Base-by-base conservation (phyloP, 2,888 invertebrate species). In the Drosophila ezoana region DNA sequence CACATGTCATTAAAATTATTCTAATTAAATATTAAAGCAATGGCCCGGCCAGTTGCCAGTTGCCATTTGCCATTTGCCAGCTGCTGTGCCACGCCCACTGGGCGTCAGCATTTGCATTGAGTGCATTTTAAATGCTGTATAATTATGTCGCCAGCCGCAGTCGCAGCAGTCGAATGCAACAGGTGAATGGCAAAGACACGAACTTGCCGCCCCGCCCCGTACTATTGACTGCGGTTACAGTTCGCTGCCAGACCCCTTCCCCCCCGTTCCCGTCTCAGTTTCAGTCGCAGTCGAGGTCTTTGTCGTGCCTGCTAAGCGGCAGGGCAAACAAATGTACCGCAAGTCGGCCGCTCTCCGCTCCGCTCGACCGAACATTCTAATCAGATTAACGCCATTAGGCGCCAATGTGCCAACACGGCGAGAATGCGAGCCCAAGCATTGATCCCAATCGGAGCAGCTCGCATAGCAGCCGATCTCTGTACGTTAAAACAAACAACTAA, bases 151-250 rank as follows among this genome's bases (percentile, higher is more conserved):
- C 62, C 54, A 56, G 33, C 23, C 28, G 28, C 28, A 44, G 20
- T 28, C 51, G 45, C 59, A 65, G 32, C 60, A 41, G 35, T 23
- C 62, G 49, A 44, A 49, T 61, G 60, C 62, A 74, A 63, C 72
- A 86, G 85, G 85, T 85, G 85, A 85, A 85, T 70, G 85, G 84
- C 85, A 79, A 77, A 77, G 72, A 81, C 83, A 84, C 87, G 86
- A 84, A 81, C 81, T 59, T n/a, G n/a, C n/a, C n/a, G n/a, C n/a
- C 47, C 44, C 48, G 49, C 52, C 47, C 44, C 37, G 23, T 51
- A 14, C 33, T 47, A 37, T 37, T 38, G 49, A 28, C 63, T 49
- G 68, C 20, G 10, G 57, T 66, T 57, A 51, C 47, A 68, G 18
- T 53, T 61, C 11, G 52, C 56, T 52, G 64, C 16, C 14, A 4